Conservation (phyloP, 2,888 invertebrate species). For the Eupsilia transversa region DNA sequence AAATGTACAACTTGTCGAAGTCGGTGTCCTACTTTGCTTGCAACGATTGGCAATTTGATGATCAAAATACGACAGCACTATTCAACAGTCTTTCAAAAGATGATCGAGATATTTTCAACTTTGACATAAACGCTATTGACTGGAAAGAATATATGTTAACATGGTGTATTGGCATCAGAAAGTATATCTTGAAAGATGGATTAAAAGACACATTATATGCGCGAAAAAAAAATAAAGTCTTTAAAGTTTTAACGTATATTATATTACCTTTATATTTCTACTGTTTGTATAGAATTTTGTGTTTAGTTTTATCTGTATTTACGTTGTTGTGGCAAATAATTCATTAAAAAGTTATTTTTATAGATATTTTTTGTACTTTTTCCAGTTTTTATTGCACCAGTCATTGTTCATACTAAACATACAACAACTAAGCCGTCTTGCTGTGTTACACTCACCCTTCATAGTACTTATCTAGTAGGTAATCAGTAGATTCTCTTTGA, state of each 20-base stretch:
- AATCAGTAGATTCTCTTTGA: too few species aligned
- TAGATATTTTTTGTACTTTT: too few species aligned
- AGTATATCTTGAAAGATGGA: constrained; percentile 25
- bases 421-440: too few species aligned
- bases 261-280: constrained; percentile 22
- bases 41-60: constrained; percentile 32
- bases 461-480: too few species aligned
- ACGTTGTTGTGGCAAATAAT: too few species aligned
- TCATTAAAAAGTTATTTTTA: too few species aligned
- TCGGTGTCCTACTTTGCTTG: background rate
- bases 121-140: constrained; percentile 11
- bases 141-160: constrained; percentile 4
- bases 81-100: constrained; percentile 21
- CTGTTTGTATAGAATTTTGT: constrained; percentile 10
- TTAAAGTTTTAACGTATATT: background rate
- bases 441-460: too few species aligned
- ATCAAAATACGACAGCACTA: constrained; percentile 27
- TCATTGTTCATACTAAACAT: too few species aligned
- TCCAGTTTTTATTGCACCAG: too few species aligned
- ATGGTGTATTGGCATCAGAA: constrained; percentile 2
- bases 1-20: background rate
- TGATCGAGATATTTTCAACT: constrained; percentile 32
- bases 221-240: background rate
- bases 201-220: constrained; percentile 7
- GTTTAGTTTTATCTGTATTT: background rate